phyloP scores from a whole-genome alignment of 2,113 vertebrate genomes.

The Centropristis striata region DNA sequence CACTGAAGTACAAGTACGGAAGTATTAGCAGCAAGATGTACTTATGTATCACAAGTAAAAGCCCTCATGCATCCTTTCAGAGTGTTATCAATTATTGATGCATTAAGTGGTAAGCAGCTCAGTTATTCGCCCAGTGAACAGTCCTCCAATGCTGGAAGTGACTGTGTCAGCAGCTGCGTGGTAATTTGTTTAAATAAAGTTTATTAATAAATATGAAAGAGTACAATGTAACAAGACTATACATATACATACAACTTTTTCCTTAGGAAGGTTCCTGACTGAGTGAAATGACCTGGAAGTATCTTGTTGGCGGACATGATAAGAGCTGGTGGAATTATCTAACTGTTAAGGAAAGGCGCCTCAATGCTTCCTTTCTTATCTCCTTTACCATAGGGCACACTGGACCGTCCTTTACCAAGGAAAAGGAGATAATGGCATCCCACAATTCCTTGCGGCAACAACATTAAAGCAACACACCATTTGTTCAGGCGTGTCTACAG shows the following conservation, averaged over 20 bases:
- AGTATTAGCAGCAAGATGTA: conserved; percentile 6
- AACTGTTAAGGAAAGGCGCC: neutral
- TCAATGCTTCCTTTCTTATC: neutral
- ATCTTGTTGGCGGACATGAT: neutral
- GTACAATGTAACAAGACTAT: neutral
- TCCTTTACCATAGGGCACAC: neutral
- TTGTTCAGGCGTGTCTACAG: too few relatives aligned
- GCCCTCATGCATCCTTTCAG: neutral
- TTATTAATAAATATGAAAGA: neutral
- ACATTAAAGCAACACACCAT: neutral
- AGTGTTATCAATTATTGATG: conserved; percentile 10
- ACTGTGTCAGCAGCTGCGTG: neutral
- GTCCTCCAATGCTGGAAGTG: neutral
- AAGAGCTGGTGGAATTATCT: neutral
- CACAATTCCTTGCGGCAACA: neutral
- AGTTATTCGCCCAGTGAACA: neutral
- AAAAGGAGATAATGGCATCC: neutral
- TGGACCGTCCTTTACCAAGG: neutral
- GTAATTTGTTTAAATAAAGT: neutral
- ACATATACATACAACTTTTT: too few relatives aligned
- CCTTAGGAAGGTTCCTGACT: neutral
- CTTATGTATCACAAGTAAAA: neutral
- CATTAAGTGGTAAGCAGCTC: neutral
- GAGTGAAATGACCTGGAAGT: too few relatives aligned
- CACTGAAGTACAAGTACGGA: neutral